phyloP scores from a whole-genome alignment of 2,113 vertebrate species.

The Dromiciops gliroides region DNA sequence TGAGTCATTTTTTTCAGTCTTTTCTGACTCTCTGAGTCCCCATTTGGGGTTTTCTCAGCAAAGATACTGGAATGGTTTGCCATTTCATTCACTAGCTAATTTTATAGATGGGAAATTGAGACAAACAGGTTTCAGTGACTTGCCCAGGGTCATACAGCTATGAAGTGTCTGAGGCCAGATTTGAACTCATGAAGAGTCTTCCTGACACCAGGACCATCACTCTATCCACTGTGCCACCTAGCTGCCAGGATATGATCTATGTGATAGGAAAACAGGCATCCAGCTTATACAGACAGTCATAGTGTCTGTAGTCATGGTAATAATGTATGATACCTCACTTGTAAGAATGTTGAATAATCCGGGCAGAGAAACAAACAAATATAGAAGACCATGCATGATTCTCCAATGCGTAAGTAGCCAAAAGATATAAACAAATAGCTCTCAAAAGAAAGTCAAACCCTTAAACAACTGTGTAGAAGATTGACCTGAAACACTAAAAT shows the following conservation, averaged over 20 bases:
- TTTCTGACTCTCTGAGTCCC: neutral
- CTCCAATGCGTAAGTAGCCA: neutral
- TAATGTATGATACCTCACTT: neutral
- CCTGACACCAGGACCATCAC: neutral
- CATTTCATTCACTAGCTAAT: neutral
- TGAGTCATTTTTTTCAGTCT: neutral
- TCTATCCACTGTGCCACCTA: neutral
- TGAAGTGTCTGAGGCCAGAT: neutral
- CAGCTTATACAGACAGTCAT: neutral
- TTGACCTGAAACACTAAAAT: neutral
- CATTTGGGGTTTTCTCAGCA: neutral
- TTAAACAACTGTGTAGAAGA: neutral
- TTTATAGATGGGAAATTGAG: neutral
- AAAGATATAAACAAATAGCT: neutral
- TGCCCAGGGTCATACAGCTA: neutral
- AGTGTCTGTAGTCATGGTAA: neutral
- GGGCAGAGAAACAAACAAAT: neutral
- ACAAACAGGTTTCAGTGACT: neutral
- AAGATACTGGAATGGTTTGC: neutral
- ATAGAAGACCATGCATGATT: neutral
- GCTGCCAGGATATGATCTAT: neutral
- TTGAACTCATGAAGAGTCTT: neutral
- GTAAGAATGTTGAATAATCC: neutral
- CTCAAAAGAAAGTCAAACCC: neutral
- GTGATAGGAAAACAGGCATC: neutral